phyloP scores from a whole-genome alignment of 1,140 invertebrate species.

The Drusus annulatus region DNA sequence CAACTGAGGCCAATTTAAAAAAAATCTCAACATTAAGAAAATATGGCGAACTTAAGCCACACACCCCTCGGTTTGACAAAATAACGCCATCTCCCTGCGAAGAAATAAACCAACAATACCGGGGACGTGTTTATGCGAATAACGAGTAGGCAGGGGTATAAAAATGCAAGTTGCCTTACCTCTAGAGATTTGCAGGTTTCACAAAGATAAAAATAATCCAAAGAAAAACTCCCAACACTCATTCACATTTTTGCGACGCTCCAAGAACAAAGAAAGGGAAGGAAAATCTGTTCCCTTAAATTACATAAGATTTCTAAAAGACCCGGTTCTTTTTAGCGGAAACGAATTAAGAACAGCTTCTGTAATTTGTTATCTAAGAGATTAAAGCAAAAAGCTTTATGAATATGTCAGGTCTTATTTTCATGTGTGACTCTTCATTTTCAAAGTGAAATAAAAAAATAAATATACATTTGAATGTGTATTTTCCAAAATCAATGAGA shows the following conservation, averaged over 20 bases:
- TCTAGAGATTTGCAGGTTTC: slow-evolving; percentile 26
- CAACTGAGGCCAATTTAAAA: background rate
- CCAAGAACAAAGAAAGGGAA: slow-evolving; percentile 31
- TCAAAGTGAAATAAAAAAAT: slow-evolving; percentile 33
- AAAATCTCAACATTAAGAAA: background rate
- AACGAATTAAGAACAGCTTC: slow-evolving; percentile 39
- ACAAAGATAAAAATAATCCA: slow-evolving; percentile 51
- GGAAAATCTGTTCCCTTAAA: slow-evolving; percentile 51
- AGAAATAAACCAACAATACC: slow-evolving; percentile 37
- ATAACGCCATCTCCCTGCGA: background rate
- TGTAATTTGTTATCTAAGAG: slow-evolving; percentile 45
- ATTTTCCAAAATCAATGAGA: no score
- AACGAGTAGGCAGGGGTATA: slow-evolving; percentile 41
- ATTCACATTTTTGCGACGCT: slow-evolving; percentile 52
- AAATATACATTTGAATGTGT: no score
- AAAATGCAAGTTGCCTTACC: slow-evolving; percentile 45
- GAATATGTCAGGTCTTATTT: slow-evolving; percentile 48
- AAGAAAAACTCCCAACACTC: slow-evolving; percentile 46
- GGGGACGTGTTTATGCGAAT: slow-evolving; percentile 49
- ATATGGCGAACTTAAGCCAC: background rate
- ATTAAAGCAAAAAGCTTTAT: slow-evolving; percentile 47
- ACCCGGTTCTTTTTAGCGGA: slow-evolving; percentile 1
- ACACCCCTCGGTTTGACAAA: slow-evolving; percentile 7
- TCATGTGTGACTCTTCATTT: slow-evolving; percentile 39
- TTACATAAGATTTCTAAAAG: slow-evolving; percentile 48